phyloP scores from a whole-genome alignment of 2,113 vertebrate genomes.

The Hylia prasina region DNA sequence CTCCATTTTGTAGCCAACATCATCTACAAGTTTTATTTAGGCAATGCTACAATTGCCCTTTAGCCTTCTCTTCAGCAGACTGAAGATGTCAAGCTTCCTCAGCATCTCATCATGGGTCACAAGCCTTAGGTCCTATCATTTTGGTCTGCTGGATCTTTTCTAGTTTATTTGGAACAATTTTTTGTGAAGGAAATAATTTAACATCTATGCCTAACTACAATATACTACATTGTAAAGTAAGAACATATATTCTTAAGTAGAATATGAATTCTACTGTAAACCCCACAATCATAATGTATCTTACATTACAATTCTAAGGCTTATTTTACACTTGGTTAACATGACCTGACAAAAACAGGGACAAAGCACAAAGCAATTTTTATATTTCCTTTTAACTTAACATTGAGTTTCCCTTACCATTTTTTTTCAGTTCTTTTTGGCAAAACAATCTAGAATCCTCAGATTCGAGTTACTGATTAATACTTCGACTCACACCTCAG shows the following conservation, averaged over 20 bases:
- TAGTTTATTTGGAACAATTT: not conserved
- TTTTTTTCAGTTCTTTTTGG: not conserved
- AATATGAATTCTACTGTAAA: not conserved
- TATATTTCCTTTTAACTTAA: not conserved
- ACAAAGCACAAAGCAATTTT: not conserved
- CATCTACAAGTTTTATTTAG: not conserved
- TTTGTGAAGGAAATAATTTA: not conserved
- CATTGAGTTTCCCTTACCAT: not conserved
- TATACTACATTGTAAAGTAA: not conserved
- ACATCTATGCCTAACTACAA: not conserved
- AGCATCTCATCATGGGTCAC: fast-evolving
- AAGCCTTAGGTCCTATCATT: not conserved
- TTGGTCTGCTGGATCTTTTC: not conserved
- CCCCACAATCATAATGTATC: fast-evolving
- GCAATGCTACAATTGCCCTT: not conserved
- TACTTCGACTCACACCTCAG: not conserved
- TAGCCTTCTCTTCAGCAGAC: not conserved
- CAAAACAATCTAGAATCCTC: not conserved
- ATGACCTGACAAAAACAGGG: not conserved
- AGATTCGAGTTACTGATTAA: not conserved
- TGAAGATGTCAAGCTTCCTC: not conserved
- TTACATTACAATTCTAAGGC: not conserved
- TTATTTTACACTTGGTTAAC: not conserved
- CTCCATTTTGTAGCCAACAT: not conserved
- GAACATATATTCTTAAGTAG: not conserved